Percentiles rank a stretch among this genome's conserved stretches.
phyloP scores from a whole-genome alignment of 2,888 invertebrate genomes.

The Synanthedon formicaeformis region DNA sequence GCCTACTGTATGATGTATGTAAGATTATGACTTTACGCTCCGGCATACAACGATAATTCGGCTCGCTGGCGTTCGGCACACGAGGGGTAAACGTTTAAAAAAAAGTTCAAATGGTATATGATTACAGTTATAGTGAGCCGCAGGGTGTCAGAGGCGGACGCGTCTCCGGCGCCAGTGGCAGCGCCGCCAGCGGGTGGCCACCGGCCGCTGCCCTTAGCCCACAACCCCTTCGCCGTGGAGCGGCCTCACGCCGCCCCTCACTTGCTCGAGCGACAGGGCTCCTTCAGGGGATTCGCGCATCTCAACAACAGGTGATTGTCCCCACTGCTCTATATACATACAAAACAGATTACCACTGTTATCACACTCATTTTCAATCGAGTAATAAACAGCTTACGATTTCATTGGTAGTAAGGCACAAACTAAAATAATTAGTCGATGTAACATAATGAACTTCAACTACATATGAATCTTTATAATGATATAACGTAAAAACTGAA shows the following conservation, averaged over 20 bases:
- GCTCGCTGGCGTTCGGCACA: too few relatives aligned
- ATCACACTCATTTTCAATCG: too few relatives aligned
- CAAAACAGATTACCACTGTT: not conserved
- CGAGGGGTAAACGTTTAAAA: conserved; percentile 3
- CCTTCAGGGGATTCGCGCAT: conserved; percentile 91
- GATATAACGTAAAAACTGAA: too few relatives aligned
- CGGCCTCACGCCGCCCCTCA: conserved; percentile 95
- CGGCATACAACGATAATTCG: too few relatives aligned
- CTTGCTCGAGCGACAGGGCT: conserved; percentile 94
- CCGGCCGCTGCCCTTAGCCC: conserved; percentile 35
- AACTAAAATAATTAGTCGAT: too few relatives aligned
- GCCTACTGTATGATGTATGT: too few relatives aligned
- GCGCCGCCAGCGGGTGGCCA: conserved; percentile 5
- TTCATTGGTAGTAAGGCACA: too few relatives aligned
- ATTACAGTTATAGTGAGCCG: conserved; percentile 42
- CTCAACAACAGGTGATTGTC: conserved; percentile 66
- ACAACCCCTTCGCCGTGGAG: conserved; percentile 94
- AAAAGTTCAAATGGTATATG: not conserved
- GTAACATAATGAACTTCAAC: too few relatives aligned
- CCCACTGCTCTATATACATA: too few relatives aligned
- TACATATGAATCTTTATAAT: too few relatives aligned
- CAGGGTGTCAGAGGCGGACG: conserved; percentile 51
- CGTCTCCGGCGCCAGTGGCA: conserved; percentile 24
- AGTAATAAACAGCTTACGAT: too few relatives aligned
- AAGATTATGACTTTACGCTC: too few relatives aligned